phyloP scores from a whole-genome alignment of 2,888 invertebrate species.

The Limenitis camilla region DNA sequence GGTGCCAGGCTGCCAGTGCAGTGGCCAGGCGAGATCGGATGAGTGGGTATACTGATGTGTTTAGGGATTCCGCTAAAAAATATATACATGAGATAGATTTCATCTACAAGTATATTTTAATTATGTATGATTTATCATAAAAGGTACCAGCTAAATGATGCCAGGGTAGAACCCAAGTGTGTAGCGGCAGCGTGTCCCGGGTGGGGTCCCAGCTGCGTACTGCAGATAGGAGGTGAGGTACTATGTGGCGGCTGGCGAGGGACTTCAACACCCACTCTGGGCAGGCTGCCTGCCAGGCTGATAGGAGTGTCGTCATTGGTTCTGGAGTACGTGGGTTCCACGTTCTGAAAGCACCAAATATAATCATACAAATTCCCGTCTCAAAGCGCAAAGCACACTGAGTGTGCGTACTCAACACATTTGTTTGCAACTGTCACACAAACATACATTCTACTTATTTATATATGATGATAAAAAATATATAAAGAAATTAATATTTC shows the following conservation, averaged over 20 bases:
- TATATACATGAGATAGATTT: too few species aligned
- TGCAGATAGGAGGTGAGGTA: slow-evolving; percentile 82
- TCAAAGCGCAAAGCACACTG: too few species aligned
- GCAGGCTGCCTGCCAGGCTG: slow-evolving; percentile 85
- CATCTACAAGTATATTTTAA: too few species aligned
- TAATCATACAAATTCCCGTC: too few species aligned
- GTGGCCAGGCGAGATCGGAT: slow-evolving; percentile 93
- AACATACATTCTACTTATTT: too few species aligned
- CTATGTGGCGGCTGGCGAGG: slow-evolving; percentile 85
- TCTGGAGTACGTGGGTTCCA: slow-evolving; percentile 91
- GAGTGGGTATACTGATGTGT: slow-evolving; percentile 84
- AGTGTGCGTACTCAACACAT: not conserved
- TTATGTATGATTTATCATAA: too few species aligned
- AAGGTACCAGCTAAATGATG: slow-evolving; percentile 80
- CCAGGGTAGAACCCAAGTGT: slow-evolving; percentile 99
- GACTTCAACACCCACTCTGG: slow-evolving; percentile 90
- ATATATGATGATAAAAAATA: too few species aligned
- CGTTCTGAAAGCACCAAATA: slow-evolving; percentile 45
- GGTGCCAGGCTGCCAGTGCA: slow-evolving; percentile 95
- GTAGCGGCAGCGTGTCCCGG: slow-evolving; percentile 94
- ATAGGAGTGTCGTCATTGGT: slow-evolving; percentile 84
- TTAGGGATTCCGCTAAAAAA: slow-evolving; percentile 46
- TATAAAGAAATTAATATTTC: too few species aligned
- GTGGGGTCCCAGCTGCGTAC: slow-evolving; percentile 96
- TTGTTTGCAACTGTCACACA: too few species aligned